Evolutionary conservation across 2,888 invertebrate species (phyloP).

Genomic region (Teleogryllus oceanicus): DNA sequence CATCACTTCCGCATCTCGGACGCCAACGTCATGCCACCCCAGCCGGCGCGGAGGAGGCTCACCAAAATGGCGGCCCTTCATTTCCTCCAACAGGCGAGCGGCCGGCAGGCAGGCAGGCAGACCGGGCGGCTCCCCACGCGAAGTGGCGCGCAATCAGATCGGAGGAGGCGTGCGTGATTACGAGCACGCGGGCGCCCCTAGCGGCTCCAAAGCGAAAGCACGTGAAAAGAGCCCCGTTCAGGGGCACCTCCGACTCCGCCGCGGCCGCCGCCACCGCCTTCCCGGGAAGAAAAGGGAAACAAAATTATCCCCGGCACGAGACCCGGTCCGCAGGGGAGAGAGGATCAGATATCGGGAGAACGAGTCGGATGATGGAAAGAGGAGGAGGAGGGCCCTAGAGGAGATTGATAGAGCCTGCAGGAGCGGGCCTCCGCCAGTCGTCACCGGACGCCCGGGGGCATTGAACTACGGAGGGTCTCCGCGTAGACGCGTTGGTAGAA

Average conservation of each 20-base stretch:
- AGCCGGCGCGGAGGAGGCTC: too few species aligned
- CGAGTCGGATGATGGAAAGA: neutral
- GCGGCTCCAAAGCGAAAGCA: constrained; percentile 5
- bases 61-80: constrained; percentile 1
- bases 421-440: neutral
- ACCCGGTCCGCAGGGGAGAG: neutral
- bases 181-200: neutral
- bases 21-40: neutral
- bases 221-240: neutral
- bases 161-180: neutral
- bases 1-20: neutral
- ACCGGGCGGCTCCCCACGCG: neutral
- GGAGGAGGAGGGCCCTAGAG: neutral
- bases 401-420: neutral
- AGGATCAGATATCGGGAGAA: constrained; percentile 18
- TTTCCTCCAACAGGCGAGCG: neutral
- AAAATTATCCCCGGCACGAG: constrained; percentile 1
- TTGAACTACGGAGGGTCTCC: too few species aligned
- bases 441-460: neutral
- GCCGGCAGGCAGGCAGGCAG: too few species aligned
- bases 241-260: neutral
- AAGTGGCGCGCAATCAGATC: constrained; percentile 5
- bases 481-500: too few species aligned
- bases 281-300: constrained; percentile 1
- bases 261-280: neutral